These are phyloP conservation scores for Mustela lutreola DNA, from an alignment of 2,113 vertebrate genomes.

Conservation along the genomic window DNA sequence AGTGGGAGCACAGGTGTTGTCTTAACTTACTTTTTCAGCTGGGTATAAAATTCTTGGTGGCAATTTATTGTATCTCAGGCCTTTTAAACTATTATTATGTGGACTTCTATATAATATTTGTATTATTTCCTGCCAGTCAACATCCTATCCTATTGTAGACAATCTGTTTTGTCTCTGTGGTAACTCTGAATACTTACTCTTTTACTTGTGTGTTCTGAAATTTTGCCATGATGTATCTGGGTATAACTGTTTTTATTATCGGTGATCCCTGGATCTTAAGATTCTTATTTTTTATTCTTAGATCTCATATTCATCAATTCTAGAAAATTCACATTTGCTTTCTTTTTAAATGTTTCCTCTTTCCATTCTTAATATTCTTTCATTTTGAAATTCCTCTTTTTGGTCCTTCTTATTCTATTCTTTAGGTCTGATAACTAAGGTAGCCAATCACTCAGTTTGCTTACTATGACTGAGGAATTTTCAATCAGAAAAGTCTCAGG, in stretches of 20 bases:
- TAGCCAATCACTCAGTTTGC: not conserved
- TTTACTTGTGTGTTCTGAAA: not conserved
- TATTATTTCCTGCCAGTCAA: not conserved
- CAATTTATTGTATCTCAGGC: not conserved
- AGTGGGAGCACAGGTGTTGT: not conserved
- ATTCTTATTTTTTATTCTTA: slow-evolving; percentile 13
- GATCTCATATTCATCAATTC: not conserved
- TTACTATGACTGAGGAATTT: not conserved
- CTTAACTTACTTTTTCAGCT: not conserved
- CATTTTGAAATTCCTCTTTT: not conserved
- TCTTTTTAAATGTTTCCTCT: not conserved
- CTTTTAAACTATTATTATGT: not conserved
- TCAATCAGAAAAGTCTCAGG: not conserved
- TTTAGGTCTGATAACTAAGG: not conserved
- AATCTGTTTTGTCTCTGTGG: not conserved
- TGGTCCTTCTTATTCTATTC: not conserved
- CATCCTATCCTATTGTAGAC: not conserved
- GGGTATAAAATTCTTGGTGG: not conserved
- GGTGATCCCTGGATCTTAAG: not conserved
- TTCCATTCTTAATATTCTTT: not conserved
- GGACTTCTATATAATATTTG: not conserved
- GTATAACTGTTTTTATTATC: not conserved
- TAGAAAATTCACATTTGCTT: not conserved
- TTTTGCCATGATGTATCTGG: not conserved
- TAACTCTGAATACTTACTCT: slow-evolving; percentile 19